Conservation (phyloP, 2,113 vertebrate species). For the Triplophysa tibetana region DNA sequence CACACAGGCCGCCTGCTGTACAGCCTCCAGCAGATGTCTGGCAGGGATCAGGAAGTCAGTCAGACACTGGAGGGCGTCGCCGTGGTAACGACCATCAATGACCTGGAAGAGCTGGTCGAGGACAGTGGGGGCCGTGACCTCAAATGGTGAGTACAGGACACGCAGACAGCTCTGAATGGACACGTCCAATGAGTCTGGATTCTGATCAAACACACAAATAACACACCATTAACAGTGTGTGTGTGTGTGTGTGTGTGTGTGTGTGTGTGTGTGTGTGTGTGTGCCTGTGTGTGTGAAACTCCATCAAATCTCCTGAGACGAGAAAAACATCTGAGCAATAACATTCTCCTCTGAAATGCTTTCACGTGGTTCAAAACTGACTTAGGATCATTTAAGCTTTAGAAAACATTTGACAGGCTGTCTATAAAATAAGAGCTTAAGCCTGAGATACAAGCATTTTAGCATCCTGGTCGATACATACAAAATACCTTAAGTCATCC, state of each 20-base stretch:
- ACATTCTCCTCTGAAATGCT: no score
- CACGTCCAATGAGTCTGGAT: constrained; percentile 76
- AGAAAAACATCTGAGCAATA: no score
- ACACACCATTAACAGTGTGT: neutral
- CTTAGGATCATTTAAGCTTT: no score
- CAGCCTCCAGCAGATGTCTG: constrained; percentile 84
- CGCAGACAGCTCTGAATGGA: constrained; percentile 85
- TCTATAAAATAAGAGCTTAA: no score
- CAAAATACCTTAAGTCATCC: no score
- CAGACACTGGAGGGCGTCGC: constrained; percentile 84
- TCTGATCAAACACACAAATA: constrained; percentile 63
- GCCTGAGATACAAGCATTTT: no score
- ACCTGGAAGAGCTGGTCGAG: constrained; percentile 87
- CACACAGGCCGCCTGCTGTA: constrained; percentile 88
- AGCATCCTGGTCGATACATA: no score
- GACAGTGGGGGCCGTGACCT: constrained; percentile 82
- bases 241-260: neutral
- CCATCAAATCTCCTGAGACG: no score
- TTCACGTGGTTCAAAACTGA: no score
- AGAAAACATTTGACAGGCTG: no score
- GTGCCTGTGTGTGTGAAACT: no score
- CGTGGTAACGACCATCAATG: constrained; percentile 79
- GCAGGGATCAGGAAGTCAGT: constrained; percentile 88
- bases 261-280: neutral
- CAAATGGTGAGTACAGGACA: constrained; percentile 85